These are phyloP conservation scores for Physella acuta DNA, from an alignment of 1,140 invertebrate genomes.

Conservation along the genomic window DNA sequence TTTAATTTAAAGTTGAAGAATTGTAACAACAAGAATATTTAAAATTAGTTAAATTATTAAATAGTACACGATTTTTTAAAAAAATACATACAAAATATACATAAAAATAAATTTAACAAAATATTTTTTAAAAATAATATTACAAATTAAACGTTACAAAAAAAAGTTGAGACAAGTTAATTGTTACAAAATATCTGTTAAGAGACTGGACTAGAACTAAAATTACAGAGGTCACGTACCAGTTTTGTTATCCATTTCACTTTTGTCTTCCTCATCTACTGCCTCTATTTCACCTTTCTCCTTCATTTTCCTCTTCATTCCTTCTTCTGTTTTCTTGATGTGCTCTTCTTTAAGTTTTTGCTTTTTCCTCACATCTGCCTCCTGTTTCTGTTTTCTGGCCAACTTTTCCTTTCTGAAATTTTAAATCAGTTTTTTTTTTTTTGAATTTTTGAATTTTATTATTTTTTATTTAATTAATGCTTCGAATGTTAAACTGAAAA, in stretches of 20 bases:
- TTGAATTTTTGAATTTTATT: too few relatives aligned
- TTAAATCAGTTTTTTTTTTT: background rate
- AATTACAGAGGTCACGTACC: background rate
- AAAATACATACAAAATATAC: background rate
- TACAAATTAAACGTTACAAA: background rate
- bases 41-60: background rate
- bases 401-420: constrained; percentile 15
- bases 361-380: constrained; percentile 15
- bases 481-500: background rate
- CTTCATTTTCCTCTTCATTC: constrained; percentile 11
- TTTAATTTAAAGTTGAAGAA: background rate
- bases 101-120: background rate
- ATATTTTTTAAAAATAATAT: background rate
- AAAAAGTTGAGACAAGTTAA: background rate
- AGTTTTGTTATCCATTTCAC: background rate
- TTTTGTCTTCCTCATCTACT: background rate
- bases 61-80: background rate
- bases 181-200: background rate
- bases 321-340: constrained; percentile 12
- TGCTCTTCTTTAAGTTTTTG: constrained; percentile 14
- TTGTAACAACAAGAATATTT: background rate
- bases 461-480: background rate
- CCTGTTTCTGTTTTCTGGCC: constrained; percentile 17
- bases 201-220: background rate
- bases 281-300: background rate